Evolutionary conservation across 92 coral and sea anemone genomes (phyloP), one percentile per base, ranked within the genome.

Genomic region (Bergia puertoricense): DNA sequence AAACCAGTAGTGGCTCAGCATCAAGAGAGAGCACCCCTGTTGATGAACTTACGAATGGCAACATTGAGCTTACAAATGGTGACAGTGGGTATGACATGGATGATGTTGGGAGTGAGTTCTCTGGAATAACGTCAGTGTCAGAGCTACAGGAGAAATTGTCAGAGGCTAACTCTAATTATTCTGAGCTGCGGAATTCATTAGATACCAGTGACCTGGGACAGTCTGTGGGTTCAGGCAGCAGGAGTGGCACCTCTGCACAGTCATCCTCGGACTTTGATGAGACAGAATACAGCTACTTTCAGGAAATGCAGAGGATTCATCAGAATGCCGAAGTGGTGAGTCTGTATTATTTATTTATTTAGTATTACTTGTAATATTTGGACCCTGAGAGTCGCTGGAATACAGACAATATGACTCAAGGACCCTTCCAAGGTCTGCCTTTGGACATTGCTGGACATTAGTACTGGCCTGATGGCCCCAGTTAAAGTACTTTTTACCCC

Each of bases 11-110:
- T 83, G 77, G 89, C 16, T 54, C 82, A 8, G 81, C 73, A 16
- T 93, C 95, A 5, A 93, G 82, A 40, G 65, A 88, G 7, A 79
- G 79, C 39, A 77, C 78, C 0, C 85, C 76, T 6, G 41, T 69
- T 67, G 86, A 69, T 1, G 84, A 79, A 14, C 67, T 57, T n/a
- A 65, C 38, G 86, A 46, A 72, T 68, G 89, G 15, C 38, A 77
- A 18, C 13, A 13, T 80, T 78, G 84, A 56, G 20, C 82, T 65
- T 10, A 57, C 54, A 46, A 59, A 87, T 44, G 89, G 89, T 3
- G 98, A 95, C 78, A 95, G 98, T 82, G 96, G 98, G 11, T 95
- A 88, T 78, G 98, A 94, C 2, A 80, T 92, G 74, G 98, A 95
- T 59, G 94, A 93, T 68, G 91, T 88, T 5, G 93, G 91, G 56